Percentiles rank a stretch among this genome's conserved stretches.
Conservation (phyloP, 2,888 invertebrate species). For the Cepaea hortensis region DNA sequence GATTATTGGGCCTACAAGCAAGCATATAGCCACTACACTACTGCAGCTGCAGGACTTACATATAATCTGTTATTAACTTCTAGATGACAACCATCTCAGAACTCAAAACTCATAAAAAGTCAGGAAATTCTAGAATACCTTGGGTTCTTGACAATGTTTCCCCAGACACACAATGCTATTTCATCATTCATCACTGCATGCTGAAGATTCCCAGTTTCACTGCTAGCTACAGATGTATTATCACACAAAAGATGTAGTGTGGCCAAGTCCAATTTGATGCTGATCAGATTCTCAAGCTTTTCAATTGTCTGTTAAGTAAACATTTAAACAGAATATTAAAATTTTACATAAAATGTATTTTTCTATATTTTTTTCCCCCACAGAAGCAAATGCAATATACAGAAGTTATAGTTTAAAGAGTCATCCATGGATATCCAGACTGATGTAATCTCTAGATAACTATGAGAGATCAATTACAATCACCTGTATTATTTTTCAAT, state of each 20-base stretch:
- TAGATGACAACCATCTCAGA: not conserved
- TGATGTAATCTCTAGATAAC: not conserved
- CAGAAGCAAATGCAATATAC: no score
- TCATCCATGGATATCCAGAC: not conserved
- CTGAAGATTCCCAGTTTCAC: constrained; percentile 75
- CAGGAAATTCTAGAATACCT: constrained; percentile 59
- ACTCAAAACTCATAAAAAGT: not conserved
- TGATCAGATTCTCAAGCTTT: constrained; percentile 71
- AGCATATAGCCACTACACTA: no score
- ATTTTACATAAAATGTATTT: no score
- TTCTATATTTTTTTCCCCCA: no score
- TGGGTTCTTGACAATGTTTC: constrained; percentile 76
- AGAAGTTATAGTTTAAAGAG: no score
- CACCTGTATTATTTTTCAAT: no score
- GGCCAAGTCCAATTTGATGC: constrained; percentile 71
- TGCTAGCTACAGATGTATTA: constrained; percentile 70
- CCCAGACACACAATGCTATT: constrained; percentile 75
- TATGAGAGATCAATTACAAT: no score
- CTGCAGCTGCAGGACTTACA: no score
- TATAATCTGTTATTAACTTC: not conserved
- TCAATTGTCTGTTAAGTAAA: constrained; percentile 60
- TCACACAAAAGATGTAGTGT: constrained; percentile 69
- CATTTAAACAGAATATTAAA: no score
- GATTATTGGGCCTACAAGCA: no score
- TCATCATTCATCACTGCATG: constrained; percentile 64